Evolutionary conservation across 2,888 invertebrate species (phyloP).

Genomic region (Halocaridina rubra): DNA sequence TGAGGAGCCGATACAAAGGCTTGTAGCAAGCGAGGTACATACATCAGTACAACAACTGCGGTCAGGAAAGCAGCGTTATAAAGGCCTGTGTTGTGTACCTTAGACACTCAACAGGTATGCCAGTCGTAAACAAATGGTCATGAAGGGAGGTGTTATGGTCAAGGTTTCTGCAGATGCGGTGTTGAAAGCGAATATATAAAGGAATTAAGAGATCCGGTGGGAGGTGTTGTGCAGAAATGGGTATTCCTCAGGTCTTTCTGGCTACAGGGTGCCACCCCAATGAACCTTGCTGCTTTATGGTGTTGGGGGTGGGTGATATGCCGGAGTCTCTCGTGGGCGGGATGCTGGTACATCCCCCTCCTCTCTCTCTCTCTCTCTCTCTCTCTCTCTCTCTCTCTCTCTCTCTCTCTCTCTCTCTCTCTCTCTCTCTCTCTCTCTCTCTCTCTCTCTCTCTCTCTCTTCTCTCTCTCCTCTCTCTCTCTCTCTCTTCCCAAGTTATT

Average conservation of each 20-base stretch:
- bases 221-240: too few relatives aligned
- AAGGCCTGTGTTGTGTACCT: too few relatives aligned
- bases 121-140: too few relatives aligned
- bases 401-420: background rate
- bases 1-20: too few relatives aligned
- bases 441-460: background rate
- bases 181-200: slow-evolving; percentile 3
- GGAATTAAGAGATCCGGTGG: background rate
- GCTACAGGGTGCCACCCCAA: background rate
- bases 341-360: background rate
- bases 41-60: too few relatives aligned
- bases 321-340: background rate
- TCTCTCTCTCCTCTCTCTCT: background rate
- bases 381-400: background rate
- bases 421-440: background rate
- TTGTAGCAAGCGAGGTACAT: too few relatives aligned
- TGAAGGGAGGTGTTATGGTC: too few relatives aligned
- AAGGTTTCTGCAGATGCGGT: too few relatives aligned
- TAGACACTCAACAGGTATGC: too few relatives aligned
- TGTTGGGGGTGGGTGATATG: background rate
- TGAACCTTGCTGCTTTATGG: slow-evolving; percentile 22
- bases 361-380: background rate
- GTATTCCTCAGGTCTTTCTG: background rate
- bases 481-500: background rate
- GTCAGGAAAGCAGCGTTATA: too few relatives aligned